These are phyloP conservation scores for Bufo bufo DNA, from an alignment of 2,113 vertebrate genomes.

Conservation along the genomic window DNA sequence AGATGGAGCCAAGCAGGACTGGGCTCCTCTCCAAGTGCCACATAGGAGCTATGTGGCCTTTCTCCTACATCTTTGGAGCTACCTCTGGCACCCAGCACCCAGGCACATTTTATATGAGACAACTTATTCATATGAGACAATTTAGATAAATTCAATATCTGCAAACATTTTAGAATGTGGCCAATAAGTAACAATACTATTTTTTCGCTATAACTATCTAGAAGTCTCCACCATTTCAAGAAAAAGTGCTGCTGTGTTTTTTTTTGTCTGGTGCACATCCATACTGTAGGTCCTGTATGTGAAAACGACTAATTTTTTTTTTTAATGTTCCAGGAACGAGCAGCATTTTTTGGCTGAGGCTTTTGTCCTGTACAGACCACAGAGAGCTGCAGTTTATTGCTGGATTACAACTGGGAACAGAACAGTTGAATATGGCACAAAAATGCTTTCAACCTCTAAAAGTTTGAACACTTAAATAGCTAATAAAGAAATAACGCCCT, in stretches of 20 bases:
- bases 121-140: too few relatives aligned
- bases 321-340: background rate
- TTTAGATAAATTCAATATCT: too few relatives aligned
- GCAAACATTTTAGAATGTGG: background rate
- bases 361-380: background rate
- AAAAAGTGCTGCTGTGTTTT: background rate
- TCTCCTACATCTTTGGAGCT: too few relatives aligned
- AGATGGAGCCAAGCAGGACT: too few relatives aligned
- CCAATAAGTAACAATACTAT: background rate
- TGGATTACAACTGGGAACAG: background rate
- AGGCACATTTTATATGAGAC: too few relatives aligned
- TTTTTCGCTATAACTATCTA: background rate
- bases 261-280: background rate
- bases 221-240: too few relatives aligned
- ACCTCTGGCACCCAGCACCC: too few relatives aligned
- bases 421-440: background rate
- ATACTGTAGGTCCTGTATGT: background rate
- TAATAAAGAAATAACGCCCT: slow-evolving; percentile 24
- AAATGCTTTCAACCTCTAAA: slow-evolving; percentile 29
- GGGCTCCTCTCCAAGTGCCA: too few relatives aligned
- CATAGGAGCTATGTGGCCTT: too few relatives aligned
- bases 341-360: background rate
- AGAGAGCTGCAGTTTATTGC: background rate
- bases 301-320: background rate
- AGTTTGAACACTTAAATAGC: slow-evolving; percentile 5